A percentile compares a stretch with the other conserved stretches of the same genome.
Evolutionary conservation across 2,888 invertebrate genomes (phyloP).

Genomic region (Hyppa rectilinea): DNA sequence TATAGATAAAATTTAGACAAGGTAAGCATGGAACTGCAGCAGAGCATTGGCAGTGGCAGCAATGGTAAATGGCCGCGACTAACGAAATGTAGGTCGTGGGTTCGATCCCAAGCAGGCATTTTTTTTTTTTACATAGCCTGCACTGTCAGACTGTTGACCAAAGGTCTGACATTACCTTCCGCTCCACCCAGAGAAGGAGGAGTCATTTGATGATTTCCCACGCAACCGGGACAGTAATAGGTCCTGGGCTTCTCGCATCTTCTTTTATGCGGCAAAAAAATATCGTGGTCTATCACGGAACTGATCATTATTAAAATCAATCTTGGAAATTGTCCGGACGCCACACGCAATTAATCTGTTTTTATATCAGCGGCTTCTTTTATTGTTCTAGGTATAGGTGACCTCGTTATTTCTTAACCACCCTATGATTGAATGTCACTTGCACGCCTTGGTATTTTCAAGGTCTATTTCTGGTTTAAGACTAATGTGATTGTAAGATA

Average conservation of each 20-base stretch:
- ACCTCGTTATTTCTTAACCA: not conserved
- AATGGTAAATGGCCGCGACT: no score
- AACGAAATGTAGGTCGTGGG: no score
- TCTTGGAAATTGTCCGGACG: constrained; percentile 12
- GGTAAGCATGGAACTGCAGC: no score
- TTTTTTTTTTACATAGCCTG: no score
- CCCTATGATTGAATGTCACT: not conserved
- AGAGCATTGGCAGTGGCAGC: no score
- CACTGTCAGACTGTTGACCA: no score
- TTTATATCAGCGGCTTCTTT: constrained; percentile 20
- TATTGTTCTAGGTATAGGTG: not conserved
- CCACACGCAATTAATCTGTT: constrained; percentile 27
- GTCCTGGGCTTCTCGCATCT: not conserved
- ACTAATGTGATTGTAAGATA: not conserved
- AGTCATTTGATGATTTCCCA: no score
- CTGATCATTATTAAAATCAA: constrained; percentile 17
- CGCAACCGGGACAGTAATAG: not conserved
- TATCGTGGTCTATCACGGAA: constrained; percentile 4
- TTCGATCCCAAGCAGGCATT: no score
- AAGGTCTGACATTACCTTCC: no score
- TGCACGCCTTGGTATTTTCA: not conserved
- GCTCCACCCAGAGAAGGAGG: no score
- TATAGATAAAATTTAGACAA: not conserved
- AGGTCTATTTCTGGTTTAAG: not conserved
- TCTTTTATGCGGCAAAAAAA: not conserved